Evolutionary conservation across 2,797 vertebrate genomes (phyloP), one percentile per base, ranked within the genome.

Genomic region (Percopsis omiscomaycus): DNA sequence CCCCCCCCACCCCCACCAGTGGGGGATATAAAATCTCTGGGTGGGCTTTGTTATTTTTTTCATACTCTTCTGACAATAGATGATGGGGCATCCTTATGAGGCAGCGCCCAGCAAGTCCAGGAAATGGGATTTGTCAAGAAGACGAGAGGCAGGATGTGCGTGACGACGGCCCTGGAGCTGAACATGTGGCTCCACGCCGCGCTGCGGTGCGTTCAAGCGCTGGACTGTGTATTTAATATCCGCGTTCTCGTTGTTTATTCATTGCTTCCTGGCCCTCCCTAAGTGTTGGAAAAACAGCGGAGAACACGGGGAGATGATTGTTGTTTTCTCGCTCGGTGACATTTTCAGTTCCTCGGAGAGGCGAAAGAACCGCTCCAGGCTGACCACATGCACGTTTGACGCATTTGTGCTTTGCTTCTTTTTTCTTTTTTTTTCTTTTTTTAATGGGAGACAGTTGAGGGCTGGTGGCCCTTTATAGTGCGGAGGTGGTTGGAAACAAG

Each of bases 121-220:
- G 70, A 79, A 88, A 85, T 84, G 46, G 71, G 71, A 84, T 82
- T 86, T 81, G 81, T 81, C 75, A 81, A 79, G 76, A 9, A 57
- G 47, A 46, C 32, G 59, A 56, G 30, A 72, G 46, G 57, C 65
- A 70, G 62, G 54, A 45, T 0, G 16, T 57, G 48, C 6, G 2
- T 68, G 58, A 66, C 52, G 3, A 37, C 6, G 4, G 45, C 28
- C n/a, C 44, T 13, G 46, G 28, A 68, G 45, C 14, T 12, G 51
- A 47, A 67, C 57, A 46, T 55, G 65, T 73, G 74, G 64, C 74
- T 48, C 64, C 68, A 55, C 61, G 53, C 44, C 2, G 11, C 15
- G 60, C 5, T 59, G 56, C 67, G 57, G 32, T 37, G 5, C 32
- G 52, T 79, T 82, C 59, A 69, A 47, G 64, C 69, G 72, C 57